These are phyloP conservation scores for Ophion obscuratus DNA, from an alignment of 2,888 invertebrate species.

Conservation along the genomic window DNA sequence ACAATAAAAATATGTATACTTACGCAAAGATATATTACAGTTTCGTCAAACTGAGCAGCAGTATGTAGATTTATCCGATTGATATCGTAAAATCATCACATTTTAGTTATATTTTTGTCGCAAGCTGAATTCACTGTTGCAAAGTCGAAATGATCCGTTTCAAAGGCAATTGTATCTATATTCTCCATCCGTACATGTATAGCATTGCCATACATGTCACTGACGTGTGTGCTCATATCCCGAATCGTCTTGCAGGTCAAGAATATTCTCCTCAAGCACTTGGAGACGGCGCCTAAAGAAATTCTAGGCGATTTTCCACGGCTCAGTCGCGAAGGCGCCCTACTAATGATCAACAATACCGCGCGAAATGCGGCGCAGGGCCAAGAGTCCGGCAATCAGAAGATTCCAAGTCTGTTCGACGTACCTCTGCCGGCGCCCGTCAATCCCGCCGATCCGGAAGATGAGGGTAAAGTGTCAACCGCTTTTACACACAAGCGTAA, in stretches of 20 bases:
- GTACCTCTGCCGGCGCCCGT: conserved; percentile 79
- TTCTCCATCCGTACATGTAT: no score
- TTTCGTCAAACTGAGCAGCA: no score
- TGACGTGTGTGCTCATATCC: not conserved
- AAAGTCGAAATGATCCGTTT: no score
- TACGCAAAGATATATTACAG: no score
- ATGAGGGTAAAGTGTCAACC: conserved; percentile 73
- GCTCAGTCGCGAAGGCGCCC: conserved; percentile 91
- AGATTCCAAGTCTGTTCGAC: conserved; percentile 84
- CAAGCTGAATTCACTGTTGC: no score
- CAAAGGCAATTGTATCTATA: no score
- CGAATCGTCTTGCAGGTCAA: conserved; percentile 76
- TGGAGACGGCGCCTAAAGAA: conserved; percentile 96
- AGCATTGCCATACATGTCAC: no score
- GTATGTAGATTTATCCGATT: not conserved
- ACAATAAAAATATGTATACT: no score
- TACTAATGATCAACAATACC: conserved; percentile 85
- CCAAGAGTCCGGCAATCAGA: conserved; percentile 76
- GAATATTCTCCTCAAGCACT: conserved; percentile 87
- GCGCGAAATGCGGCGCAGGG: conserved; percentile 78
- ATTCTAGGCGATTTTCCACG: conserved; percentile 96
- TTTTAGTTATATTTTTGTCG: no score
- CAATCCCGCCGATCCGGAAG: conserved; percentile 72
- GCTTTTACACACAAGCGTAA: not conserved
- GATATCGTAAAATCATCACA: not conserved